Evolutionary conservation across 2,888 invertebrate species (phyloP).

Genomic region (Chouioia cunea): DNA sequence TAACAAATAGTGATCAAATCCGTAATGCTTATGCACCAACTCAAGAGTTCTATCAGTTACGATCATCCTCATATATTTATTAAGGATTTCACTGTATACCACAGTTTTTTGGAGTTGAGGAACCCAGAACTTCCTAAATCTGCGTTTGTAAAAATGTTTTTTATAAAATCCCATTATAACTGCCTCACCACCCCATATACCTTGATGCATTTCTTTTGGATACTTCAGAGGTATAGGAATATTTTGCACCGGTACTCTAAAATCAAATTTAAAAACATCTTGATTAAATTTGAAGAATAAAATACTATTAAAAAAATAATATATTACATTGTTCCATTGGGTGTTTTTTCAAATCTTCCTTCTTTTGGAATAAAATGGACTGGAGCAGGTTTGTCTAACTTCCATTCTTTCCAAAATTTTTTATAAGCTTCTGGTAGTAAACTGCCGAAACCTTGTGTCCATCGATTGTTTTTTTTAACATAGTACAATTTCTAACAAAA

Average conservation of each 20-base stretch:
- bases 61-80: constrained; percentile 84
- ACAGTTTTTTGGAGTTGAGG: constrained; percentile 84
- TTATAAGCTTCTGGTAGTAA: constrained; percentile 84
- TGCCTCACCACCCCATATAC: constrained; percentile 98
- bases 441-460: constrained; percentile 73
- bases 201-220: constrained; percentile 84
- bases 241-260: constrained; percentile 79
- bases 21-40: constrained; percentile 89
- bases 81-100: constrained; percentile 90
- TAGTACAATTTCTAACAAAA: constrained; percentile 50
- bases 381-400: constrained; percentile 73
- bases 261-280: constrained; percentile 44
- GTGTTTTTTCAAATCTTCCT: constrained; percentile 79
- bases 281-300: constrained; percentile 2
- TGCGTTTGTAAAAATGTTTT: constrained; percentile 67
- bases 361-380: constrained; percentile 81
- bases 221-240: constrained; percentile 80
- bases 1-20: constrained; percentile 67
- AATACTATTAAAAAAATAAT: not conserved
- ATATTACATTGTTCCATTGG: constrained; percentile 35
- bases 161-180: constrained; percentile 79
- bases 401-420: constrained; percentile 91
- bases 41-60: constrained; percentile 87
- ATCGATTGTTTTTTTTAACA: constrained; percentile 49
- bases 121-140: constrained; percentile 71